Conservation (phyloP, 2,888 invertebrate species). For the Spodoptera picta region DNA sequence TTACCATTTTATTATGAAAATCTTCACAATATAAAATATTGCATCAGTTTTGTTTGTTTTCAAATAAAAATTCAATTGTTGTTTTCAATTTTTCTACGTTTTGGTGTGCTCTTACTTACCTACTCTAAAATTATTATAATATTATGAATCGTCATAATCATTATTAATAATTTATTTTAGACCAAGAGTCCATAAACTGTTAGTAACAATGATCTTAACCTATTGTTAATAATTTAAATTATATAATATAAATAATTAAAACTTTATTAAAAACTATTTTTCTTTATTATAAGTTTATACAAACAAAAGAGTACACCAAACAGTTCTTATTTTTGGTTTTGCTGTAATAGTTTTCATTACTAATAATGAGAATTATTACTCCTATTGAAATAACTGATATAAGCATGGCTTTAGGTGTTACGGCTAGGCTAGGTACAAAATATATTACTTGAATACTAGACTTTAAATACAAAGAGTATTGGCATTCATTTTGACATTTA, state of each 20-base stretch:
- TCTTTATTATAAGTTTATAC: background rate
- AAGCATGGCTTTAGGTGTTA: conserved; percentile 69
- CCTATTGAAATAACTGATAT: conserved; percentile 39
- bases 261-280: background rate
- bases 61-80: conserved; percentile 9
- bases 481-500: conserved; percentile 28
- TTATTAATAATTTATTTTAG: too few relatives aligned
- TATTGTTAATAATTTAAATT: too few relatives aligned
- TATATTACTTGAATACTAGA: background rate
- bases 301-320: conserved; percentile 22
- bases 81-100: conserved; percentile 23
- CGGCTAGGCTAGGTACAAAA: conserved; percentile 12
- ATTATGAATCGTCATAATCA: too few relatives aligned
- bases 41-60: too few relatives aligned
- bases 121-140: background rate
- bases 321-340: conserved; percentile 35
- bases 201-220: too few relatives aligned
- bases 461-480: conserved; percentile 29
- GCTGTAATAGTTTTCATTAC: conserved; percentile 28
- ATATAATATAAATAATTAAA: too few relatives aligned
- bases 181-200: too few relatives aligned
- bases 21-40: too few relatives aligned
- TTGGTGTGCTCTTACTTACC: conserved; percentile 24
- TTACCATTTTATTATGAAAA: too few relatives aligned
- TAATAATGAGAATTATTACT: conserved; percentile 14